These are phyloP conservation scores for Hetaerina titia DNA, from an alignment of 2,888 invertebrate species.

Conservation along the genomic window DNA sequence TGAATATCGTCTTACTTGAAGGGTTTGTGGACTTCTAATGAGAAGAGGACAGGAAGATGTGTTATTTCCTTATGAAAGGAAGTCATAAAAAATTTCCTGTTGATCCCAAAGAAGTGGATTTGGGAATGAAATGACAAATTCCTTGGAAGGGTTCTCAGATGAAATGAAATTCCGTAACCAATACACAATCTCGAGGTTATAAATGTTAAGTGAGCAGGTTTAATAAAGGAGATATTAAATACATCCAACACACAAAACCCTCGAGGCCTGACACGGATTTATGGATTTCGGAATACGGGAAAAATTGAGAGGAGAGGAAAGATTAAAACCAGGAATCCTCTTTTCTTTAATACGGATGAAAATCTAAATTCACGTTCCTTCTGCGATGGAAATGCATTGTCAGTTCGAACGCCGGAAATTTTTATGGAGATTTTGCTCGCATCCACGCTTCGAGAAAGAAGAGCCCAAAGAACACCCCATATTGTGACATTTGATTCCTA, in stretches of 20 bases:
- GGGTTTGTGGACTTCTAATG: neutral
- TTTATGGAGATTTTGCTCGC: neutral
- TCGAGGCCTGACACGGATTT: neutral
- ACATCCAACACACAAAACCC: constrained; percentile 11
- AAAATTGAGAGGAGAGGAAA: neutral
- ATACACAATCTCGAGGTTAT: constrained; percentile 14
- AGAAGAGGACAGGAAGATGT: neutral
- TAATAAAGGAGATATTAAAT: constrained; percentile 44
- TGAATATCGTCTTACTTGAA: too few relatives aligned
- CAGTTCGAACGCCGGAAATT: neutral
- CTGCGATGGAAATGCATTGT: neutral
- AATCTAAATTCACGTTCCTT: neutral
- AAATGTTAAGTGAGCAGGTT: constrained; percentile 9
- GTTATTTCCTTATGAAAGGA: neutral
- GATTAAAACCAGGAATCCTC: neutral
- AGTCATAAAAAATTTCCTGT: neutral
- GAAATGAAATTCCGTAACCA: constrained; percentile 27
- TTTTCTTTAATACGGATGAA: neutral
- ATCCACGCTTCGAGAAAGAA: too few relatives aligned
- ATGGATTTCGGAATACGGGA: neutral
- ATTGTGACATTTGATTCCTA: neutral
- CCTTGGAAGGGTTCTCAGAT: neutral
- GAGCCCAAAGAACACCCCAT: neutral
- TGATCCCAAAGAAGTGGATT: neutral
- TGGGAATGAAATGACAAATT: constrained; percentile 19